Evolutionary conservation across 1,140 invertebrate species (phyloP), one percentile per base, ranked within the genome.

Genomic region (Ostrea denselamellosa): DNA sequence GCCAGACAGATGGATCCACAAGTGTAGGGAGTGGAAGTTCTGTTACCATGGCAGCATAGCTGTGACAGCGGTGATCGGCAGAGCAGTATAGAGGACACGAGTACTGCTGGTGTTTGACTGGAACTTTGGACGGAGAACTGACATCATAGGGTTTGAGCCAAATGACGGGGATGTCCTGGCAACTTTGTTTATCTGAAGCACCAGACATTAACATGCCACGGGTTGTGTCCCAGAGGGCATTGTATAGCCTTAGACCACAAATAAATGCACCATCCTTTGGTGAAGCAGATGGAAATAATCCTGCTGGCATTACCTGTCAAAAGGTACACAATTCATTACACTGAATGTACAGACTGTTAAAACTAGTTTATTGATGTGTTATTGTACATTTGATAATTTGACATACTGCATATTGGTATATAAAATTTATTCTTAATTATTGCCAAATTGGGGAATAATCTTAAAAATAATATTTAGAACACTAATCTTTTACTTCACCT

Each of bases 231-330:
- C 94, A 94, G 19, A 90, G 88, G 62, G 94, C 94, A 89, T 94
- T 93, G 85, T 93, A 89, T 14, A 94, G 87, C 28, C 88, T 85
- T 19, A 94, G 88, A 12, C 93, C 92, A 19, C 90, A 90, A 3
- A 94, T 88, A 65, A 92, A 94, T 12, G 92, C 89, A 10, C 94
- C 94, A 82, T 91, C 87, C 54, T 88, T 77, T 54, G 93, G 91
- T 53, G 92, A 84, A 4, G 85, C 56, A 0, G 89, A 89, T 5
- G 94, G 90, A 10, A 85, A 87, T 10, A 91, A 85, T 2, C 91
- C 91, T 65, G 89, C 65, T 68, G 94, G 93, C 93, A 94, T 93
- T 25, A 94, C 93, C 94, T 94, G 90, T 62, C 89, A 81, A 91
- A 84, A 88, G 34, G 34, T 44, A 44, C 2, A 5, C 34, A 44